These are phyloP conservation scores for Todus mexicanus DNA, from an alignment of 2,797 vertebrate genomes.

Conservation along the genomic window DNA sequence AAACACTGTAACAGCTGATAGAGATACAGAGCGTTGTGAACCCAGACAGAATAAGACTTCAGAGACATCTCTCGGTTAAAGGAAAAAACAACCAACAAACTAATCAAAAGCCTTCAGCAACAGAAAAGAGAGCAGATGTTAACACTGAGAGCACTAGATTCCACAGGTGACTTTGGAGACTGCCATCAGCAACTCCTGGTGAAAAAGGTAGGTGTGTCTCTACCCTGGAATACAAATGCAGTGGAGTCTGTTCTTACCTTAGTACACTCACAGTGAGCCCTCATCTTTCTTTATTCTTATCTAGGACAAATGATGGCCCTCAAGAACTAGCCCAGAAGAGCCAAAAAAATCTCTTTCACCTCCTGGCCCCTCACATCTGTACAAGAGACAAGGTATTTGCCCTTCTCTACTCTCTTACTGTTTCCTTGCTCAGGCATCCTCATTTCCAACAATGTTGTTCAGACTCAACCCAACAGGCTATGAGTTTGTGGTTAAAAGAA, in stretches of 20 bases:
- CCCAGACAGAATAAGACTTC: conserved; percentile 23
- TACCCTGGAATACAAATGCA: background rate
- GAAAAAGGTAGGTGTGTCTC: background rate
- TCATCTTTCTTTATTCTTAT: background rate
- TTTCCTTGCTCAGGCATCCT: background rate
- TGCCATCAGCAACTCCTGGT: rapidly evolving
- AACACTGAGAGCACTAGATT: background rate
- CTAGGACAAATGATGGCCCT: background rate
- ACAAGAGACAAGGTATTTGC: background rate
- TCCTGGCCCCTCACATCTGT: background rate
- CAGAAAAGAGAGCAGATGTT: conserved; percentile 16
- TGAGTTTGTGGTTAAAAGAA: background rate
- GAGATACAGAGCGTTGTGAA: background rate
- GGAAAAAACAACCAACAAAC: conserved; percentile 15
- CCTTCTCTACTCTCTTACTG: background rate
- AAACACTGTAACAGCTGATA: conserved; percentile 42
- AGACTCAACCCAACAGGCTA: background rate
- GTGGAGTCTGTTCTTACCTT: background rate
- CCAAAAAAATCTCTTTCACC: background rate
- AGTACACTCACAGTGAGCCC: background rate
- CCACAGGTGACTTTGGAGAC: background rate
- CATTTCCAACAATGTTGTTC: background rate
- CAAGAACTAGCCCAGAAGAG: background rate
- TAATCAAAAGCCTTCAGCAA: background rate
- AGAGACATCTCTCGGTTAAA: conserved; percentile 27